Evolutionary conservation across 2,113 vertebrate species (phyloP), one percentile per base, ranked within the genome.

Genomic region (Cnemophilus loriae): DNA sequence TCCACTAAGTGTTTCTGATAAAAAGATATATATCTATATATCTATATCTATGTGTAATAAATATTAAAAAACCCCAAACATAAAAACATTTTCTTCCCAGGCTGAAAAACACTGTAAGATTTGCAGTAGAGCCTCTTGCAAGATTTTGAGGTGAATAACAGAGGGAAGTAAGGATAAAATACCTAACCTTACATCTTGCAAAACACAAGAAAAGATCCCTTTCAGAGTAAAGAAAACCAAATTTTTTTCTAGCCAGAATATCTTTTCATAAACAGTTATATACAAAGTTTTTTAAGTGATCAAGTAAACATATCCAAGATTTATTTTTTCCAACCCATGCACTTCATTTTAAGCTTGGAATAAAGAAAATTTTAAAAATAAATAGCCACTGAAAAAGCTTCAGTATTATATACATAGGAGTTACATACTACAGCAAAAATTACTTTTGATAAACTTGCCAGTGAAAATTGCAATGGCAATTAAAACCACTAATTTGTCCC

Each of bases 1-100:
- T 69, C 3, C 16, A 49, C 9, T 35, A 9, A 39, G 5, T 12
- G 3, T 64, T 76, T 76, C 30, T 76, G 20, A 41, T n/a, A 22
- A 65, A 69, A 80, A 37, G 4, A 26, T 26, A 17, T 49, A 18
- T 21, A 53, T 32, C 7, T 32, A 22, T 46, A 26, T 49, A 20
- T 50, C 10, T 49, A 33, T 46, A 18, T 33, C 11, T n/a, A 13
- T 42, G 24, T 16, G 10, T 37, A 89, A 39, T n/a, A 52, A 67
- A 56, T 39, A 39, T 28, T 59, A 8, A 21, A 27, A 44, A 13
- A 28, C 1, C 0, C 1, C 7, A 24, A 46, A 28, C 6, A 39
- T 19, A 17, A 69, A 80, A 19, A 7, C 5, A 20, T 53, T 61
- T 37, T 30, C 4, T 74, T 53, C 56, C 7, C 9, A 71, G 7